Evolutionary conservation across 2,797 vertebrate genomes (phyloP).

Genomic region (Galaxias olidus): DNA sequence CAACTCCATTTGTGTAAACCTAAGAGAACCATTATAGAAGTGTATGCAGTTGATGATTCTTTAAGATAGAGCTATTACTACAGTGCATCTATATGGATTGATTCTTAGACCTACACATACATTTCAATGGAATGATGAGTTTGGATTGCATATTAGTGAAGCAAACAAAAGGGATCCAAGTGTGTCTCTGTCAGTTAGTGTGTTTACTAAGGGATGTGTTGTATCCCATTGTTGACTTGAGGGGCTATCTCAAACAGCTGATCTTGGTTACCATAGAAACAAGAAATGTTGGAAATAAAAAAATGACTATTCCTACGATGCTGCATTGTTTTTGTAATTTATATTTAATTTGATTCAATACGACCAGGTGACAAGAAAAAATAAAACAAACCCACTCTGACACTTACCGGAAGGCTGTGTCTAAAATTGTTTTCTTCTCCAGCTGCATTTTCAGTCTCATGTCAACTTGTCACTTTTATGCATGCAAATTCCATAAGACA

Average conservation of each 20-base stretch:
- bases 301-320: constrained; percentile 69
- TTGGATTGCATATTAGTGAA: not conserved
- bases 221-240: constrained; percentile 51
- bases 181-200: constrained; percentile 67
- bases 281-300: constrained; percentile 76
- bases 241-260: constrained; percentile 60
- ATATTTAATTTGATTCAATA: not conserved
- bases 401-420: not conserved
- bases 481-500: too few species aligned
- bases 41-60: too few species aligned
- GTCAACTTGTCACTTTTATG: too few species aligned
- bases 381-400: too few species aligned
- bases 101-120: too few species aligned
- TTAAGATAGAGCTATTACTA: too few species aligned
- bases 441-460: not conserved
- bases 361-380: not conserved
- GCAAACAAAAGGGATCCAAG: constrained; percentile 27
- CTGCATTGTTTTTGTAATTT: constrained; percentile 20
- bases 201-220: constrained; percentile 73
- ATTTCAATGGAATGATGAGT: not conserved
- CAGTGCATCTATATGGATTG: too few species aligned
- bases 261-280: constrained; percentile 66
- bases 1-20: not conserved
- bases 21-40: too few species aligned
- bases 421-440: not conserved